These are phyloP conservation scores for Silurus aristotelis DNA, from an alignment of 2,797 vertebrate genomes.

Conservation along the genomic window DNA sequence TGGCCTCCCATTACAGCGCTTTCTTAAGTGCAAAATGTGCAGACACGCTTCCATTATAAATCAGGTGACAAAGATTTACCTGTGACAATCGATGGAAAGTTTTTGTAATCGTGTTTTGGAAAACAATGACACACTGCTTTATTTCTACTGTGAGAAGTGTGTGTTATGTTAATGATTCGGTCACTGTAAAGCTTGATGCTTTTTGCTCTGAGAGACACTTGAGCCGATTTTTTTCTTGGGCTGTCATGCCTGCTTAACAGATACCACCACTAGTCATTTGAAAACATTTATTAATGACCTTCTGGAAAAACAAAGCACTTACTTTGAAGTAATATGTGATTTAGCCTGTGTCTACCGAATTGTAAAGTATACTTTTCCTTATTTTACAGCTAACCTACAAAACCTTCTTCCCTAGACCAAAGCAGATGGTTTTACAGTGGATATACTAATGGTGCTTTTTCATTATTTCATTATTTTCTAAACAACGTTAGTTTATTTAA, in stretches of 20 bases:
- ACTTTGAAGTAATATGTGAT: not conserved
- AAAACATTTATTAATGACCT: not conserved
- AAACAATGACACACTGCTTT: not conserved
- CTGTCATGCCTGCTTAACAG: not conserved
- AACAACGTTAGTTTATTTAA: constrained; percentile 9
- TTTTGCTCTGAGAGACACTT: constrained; percentile 27
- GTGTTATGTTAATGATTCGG: not conserved
- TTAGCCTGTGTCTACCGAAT: constrained; percentile 3
- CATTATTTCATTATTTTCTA: constrained; percentile 7
- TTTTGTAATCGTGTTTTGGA: not conserved
- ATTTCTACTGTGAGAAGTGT: not conserved
- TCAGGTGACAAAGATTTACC: not conserved
- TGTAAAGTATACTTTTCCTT: not conserved
- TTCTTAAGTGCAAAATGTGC: too few relatives aligned
- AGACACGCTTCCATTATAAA: not conserved
- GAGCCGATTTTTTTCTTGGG: not conserved
- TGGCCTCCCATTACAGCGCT: not conserved
- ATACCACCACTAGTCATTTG: constrained; percentile 15
- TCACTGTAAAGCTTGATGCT: not conserved
- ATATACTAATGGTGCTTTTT: constrained; percentile 16
- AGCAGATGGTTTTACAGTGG: not conserved
- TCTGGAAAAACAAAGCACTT: constrained; percentile 30
- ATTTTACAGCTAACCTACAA: not conserved
- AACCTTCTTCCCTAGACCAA: not conserved
- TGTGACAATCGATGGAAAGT: not conserved